Base-by-base conservation (phyloP, 2,888 invertebrate species). In the Ceramica pisi region DNA sequence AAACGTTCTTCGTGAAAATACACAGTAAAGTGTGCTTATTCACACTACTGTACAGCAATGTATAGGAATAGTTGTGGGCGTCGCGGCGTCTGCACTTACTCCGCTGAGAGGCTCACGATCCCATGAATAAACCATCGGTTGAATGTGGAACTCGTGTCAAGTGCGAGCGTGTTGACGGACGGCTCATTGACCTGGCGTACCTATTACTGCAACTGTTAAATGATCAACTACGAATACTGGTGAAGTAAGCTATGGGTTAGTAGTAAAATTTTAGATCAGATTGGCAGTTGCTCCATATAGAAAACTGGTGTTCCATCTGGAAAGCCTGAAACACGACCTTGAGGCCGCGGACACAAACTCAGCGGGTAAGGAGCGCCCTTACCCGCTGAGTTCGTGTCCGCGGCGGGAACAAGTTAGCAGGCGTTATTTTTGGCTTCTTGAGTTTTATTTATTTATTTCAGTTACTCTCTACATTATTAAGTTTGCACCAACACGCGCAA, bases 61-160 rank as follows among this genome's bases (percentile, higher is more conserved):
- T 67, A 66, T 65, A 48, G 19, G 53, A 62, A 74, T 69, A 71
- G 71, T 70, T 65, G 79, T 83, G 84, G 80, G 86, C 81, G 86
- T 88, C 88, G 88, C 71, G 71, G 71, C 71, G 69, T 67, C 60
- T 84, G 87, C 90, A 88, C 89, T 90, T 59, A 73, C 74, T 75
- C 77, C 73, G 79, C 82, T 80, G 85, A 89, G 88, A 86, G 89
- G 86, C 86, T 87, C 85, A 86, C 79, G 81, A 83, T 83, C 74
- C 87, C 82, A 93, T 93, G 93, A 92, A 93, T 93, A 92, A 93
- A 93, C 91, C 93, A 93, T 92, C 78, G 85, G 76, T 80, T 84
- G 90, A 91, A 93, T 93, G 93, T 92, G 92, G 91, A 91, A 89
- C 91, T 90, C 92, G 83, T 92, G 93, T 93, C 91, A 89, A 92